phyloP scores from a whole-genome alignment of 2,888 invertebrate genomes.

The Muscina levida region DNA sequence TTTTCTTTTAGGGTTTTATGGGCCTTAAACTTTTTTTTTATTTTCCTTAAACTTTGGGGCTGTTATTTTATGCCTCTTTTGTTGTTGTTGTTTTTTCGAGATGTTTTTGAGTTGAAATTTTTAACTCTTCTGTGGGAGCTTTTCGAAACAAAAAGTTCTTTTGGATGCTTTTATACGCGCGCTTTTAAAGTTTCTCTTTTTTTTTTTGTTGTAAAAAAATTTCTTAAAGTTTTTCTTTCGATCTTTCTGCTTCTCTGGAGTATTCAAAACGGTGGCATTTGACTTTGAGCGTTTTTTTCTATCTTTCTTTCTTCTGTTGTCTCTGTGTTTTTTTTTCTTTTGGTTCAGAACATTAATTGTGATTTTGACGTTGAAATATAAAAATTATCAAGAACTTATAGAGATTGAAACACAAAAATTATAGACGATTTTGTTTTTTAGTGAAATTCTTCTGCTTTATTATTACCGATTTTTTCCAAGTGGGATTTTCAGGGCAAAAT shows the following conservation, averaged over 20 bases:
- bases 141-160: constrained; percentile 2
- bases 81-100: constrained; percentile 33
- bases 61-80: constrained; percentile 29
- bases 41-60: constrained; percentile 30
- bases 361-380: constrained; percentile 54
- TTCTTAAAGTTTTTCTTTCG: too few species aligned
- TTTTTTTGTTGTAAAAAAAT: not conserved
- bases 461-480: constrained; percentile 38
- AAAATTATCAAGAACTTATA: constrained; percentile 58
- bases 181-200: not conserved
- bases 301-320: too few species aligned
- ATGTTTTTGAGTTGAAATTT: not conserved
- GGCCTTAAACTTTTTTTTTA: not conserved
- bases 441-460: constrained; percentile 39
- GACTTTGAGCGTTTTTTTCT: constrained; percentile 24
- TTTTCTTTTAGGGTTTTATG: too few species aligned
- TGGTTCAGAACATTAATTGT: constrained; percentile 36
- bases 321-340: too few species aligned
- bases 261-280: constrained; percentile 48
- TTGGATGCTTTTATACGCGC: constrained; percentile 5
- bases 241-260: too few species aligned
- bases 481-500: constrained; percentile 61
- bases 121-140: constrained; percentile 14
- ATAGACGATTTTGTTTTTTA: constrained; percentile 65
- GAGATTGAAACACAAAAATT: constrained; percentile 59